Conservation (phyloP, 2,888 invertebrate genomes). For the Macrosoma leucophasiata region DNA sequence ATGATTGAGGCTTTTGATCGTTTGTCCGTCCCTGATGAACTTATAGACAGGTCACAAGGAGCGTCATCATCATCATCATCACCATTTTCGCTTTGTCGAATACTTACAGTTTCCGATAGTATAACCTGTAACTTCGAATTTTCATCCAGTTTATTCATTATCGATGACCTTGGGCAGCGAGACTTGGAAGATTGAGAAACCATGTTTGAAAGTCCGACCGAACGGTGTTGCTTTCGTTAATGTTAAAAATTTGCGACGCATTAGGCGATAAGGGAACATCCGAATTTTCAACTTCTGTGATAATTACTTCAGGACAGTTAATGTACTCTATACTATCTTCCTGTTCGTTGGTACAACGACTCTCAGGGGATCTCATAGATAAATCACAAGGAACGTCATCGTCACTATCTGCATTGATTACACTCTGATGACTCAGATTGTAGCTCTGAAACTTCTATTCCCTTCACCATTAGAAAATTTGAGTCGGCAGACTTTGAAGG, state of each 20-base stretch:
- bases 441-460: slow-evolving; percentile 1
- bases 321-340: neutral
- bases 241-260: neutral
- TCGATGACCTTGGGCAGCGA: neutral
- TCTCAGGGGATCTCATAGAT: neutral
- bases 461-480: neutral
- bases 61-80: neutral
- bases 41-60: neutral
- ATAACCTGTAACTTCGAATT: neutral
- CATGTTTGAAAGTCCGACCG: slow-evolving; percentile 1
- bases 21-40: neutral
- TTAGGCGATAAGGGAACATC: slow-evolving; percentile 1
- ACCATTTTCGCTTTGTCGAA: neutral
- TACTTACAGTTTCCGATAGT: neutral
- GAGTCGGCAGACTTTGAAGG: slow-evolving; percentile 1
- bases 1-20: neutral
- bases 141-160: neutral
- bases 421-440: slow-evolving; percentile 2
- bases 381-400: slow-evolving; percentile 1
- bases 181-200: neutral
- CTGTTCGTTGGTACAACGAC: neutral
- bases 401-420: neutral
- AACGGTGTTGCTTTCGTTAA: no score
- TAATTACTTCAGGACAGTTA: neutral
- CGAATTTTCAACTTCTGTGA: slow-evolving; percentile 1